A percentile compares a stretch with the other conserved stretches of the same genome.
These are phyloP conservation scores for Volucella inanis DNA, from an alignment of 2,888 invertebrate genomes.

Conservation along the genomic window DNA sequence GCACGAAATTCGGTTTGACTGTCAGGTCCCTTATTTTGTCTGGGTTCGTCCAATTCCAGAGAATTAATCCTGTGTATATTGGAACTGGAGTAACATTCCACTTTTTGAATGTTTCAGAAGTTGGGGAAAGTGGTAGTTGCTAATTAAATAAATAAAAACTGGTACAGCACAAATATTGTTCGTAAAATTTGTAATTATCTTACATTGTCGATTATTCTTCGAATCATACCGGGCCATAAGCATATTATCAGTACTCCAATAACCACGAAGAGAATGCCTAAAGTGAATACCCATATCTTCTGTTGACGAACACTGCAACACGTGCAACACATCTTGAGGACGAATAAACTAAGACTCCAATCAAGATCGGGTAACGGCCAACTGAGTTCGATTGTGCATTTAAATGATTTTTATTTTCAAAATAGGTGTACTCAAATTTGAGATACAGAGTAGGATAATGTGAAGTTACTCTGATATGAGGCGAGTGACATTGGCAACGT, in stretches of 20 bases:
- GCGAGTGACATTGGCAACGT: background rate
- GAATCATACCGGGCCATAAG: slow-evolving; percentile 79
- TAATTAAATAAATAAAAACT: background rate
- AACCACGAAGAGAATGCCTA: slow-evolving; percentile 76
- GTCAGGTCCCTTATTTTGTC: slow-evolving; percentile 84
- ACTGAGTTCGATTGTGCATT: background rate
- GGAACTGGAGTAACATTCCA: slow-evolving; percentile 93
- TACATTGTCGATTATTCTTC: slow-evolving; percentile 75
- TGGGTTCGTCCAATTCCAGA: slow-evolving; percentile 92
- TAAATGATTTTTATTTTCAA: slow-evolving; percentile 2
- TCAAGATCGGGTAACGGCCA: background rate
- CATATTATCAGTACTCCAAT: slow-evolving; percentile 78
- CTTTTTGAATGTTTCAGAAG: slow-evolving; percentile 87
- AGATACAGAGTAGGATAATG: slow-evolving; percentile 29
- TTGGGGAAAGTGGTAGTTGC: slow-evolving; percentile 77
- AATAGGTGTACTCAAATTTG: background rate
- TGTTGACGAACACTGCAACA: slow-evolving; percentile 81
- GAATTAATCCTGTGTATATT: slow-evolving; percentile 89
- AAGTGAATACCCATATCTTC: slow-evolving; percentile 81
- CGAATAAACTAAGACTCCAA: slow-evolving; percentile 21
- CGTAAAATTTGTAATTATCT: slow-evolving; percentile 3
- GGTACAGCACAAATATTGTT: too few species aligned
- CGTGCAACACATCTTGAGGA: slow-evolving; percentile 79
- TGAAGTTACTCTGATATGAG: slow-evolving; percentile 16
- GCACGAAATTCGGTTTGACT: slow-evolving; percentile 85